Evolutionary conservation across 2,797 vertebrate genomes (phyloP).

Genomic region (Sphenopsis melanotis): DNA sequence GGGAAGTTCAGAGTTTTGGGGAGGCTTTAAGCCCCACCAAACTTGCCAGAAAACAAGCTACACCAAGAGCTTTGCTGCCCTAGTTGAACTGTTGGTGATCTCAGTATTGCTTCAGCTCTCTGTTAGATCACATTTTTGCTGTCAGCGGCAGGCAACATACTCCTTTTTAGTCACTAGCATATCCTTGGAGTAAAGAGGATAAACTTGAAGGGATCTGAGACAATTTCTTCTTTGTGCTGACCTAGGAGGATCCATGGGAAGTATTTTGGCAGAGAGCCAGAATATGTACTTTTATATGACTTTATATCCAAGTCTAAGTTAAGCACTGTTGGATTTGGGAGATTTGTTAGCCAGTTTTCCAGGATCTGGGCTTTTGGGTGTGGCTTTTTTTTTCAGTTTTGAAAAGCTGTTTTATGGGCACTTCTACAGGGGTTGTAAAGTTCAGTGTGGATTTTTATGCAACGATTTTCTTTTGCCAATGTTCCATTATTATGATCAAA

Average conservation of each 20-base stretch:
- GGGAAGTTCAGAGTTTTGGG: neutral
- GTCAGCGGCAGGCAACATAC: neutral
- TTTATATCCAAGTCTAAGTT: neutral
- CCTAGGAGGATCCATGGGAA: neutral
- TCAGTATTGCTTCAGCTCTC: neutral
- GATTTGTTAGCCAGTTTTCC: neutral
- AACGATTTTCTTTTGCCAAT: neutral
- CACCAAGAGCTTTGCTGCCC: rapidly evolving
- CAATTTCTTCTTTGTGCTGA: neutral
- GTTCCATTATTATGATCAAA: slow-evolving; percentile 14
- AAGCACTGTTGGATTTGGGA: neutral
- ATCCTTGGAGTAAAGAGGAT: neutral
- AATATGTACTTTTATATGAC: neutral
- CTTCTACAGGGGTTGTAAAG: neutral
- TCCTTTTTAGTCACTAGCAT: neutral
- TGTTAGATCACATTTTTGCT: neutral
- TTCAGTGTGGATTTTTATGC: neutral
- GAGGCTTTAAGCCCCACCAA: neutral
- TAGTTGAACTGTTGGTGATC: neutral
- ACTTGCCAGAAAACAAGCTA: neutral
- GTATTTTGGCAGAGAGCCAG: neutral
- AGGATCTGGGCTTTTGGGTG: neutral
- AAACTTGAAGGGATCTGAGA: neutral
- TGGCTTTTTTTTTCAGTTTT: neutral
- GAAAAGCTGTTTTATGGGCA: neutral